Percentiles rank a stretch among this genome's conserved stretches.
These are phyloP conservation scores for Tethya wilhelma DNA, from an alignment of 37 sponge, comb jelly and placozoan genomes.

Conservation along the genomic window DNA sequence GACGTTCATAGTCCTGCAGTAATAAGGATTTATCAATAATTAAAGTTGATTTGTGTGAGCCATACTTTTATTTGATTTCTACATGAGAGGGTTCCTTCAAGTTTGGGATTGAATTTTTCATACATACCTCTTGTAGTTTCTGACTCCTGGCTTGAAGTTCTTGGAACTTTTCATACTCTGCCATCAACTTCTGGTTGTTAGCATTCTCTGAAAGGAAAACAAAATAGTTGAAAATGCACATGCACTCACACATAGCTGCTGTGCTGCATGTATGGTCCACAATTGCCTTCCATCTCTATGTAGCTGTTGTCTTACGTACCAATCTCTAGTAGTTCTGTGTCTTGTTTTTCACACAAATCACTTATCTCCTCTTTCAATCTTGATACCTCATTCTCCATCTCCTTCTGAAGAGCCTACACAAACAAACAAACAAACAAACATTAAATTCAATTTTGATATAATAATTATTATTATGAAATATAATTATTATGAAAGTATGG, in stretches of 20 bases:
- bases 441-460: no score
- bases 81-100: no score
- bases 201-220: conserved; percentile 68
- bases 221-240: background rate
- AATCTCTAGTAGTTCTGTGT: conserved; percentile 72
- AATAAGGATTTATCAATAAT: no score
- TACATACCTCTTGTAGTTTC: conserved; percentile 82
- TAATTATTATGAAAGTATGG: no score
- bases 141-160: conserved; percentile 96
- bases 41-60: no score
- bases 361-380: conserved; percentile 77
- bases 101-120: no score
- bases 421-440: no score
- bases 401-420: conserved; percentile 67
- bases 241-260: background rate
- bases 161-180: conserved; percentile 99
- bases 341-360: conserved; percentile 60
- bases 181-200: conserved; percentile 95
- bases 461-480: no score
- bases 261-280: no score
- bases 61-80: no score
- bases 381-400: conserved; percentile 81
- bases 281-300: no score
- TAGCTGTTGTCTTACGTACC: no score
- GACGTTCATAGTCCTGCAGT: conserved; percentile 85